Percentiles rank a stretch among this genome's conserved stretches.
Conservation (phyloP, 92 coral and sea anemone species). For the Umimayanthus kanabou region DNA sequence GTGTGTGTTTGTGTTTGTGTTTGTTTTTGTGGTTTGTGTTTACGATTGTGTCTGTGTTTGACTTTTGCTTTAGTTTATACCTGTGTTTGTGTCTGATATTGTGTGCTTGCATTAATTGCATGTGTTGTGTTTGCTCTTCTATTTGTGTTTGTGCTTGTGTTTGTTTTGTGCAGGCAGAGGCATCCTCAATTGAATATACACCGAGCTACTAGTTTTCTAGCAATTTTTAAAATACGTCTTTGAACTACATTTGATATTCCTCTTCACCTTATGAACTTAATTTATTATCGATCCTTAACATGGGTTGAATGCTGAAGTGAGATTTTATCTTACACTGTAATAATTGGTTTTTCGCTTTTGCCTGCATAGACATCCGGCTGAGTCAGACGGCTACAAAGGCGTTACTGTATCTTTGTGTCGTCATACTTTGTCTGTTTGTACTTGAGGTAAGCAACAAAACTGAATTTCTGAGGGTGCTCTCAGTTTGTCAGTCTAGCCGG, state of each 20-base stretch:
- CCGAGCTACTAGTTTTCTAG: neutral
- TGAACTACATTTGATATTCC: too few relatives aligned
- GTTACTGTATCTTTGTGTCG: constrained; percentile 12
- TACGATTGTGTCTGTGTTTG: neutral
- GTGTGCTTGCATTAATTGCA: too few relatives aligned
- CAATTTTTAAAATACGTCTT: too few relatives aligned
- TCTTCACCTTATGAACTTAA: neutral
- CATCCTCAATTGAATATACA: neutral
- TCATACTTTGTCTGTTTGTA: constrained; percentile 15
- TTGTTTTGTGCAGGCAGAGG: neutral
- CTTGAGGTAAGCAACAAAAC: constrained; percentile 4
- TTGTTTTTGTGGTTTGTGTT: too few relatives aligned
- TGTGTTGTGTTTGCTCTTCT: neutral
- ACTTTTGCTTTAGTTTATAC: neutral
- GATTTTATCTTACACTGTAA: neutral
- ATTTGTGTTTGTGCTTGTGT: neutral
- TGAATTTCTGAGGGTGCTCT: neutral
- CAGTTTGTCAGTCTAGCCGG: neutral
- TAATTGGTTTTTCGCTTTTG: too few relatives aligned
- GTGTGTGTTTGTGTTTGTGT: too few relatives aligned
- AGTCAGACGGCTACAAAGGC: neutral
- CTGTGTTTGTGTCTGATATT: neutral
- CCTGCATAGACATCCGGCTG: constrained; percentile 11
- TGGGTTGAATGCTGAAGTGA: neutral
- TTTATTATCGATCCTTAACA: too few relatives aligned